These are phyloP conservation scores for Acanthochromis polyacanthus DNA, from an alignment of 2,113 vertebrate genomes.

Conservation along the genomic window DNA sequence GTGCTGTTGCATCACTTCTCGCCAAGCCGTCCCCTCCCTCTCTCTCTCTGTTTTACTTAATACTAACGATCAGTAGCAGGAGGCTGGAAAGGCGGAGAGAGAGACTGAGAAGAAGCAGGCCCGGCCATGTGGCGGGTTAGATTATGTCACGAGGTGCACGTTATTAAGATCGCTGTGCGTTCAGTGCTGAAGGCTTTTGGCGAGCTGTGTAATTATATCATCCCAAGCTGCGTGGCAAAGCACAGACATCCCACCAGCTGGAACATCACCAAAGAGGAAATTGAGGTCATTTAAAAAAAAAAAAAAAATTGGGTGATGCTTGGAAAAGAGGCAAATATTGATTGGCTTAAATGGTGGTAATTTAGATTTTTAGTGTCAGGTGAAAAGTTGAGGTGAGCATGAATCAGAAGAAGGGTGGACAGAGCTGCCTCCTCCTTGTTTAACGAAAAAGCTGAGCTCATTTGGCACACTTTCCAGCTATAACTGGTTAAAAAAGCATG, in stretches of 20 bases:
- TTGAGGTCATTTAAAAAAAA: constrained; percentile 36
- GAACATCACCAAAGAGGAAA: constrained; percentile 20
- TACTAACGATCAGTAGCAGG: constrained; percentile 50
- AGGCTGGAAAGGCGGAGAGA: constrained; percentile 10
- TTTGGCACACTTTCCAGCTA: constrained; percentile 11
- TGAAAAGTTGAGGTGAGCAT: constrained; percentile 15
- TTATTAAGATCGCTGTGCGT: constrained; percentile 49
- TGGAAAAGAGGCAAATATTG: constrained; percentile 25
- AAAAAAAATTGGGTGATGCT: no score
- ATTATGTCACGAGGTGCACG: constrained; percentile 56
- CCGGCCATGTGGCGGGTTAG: constrained; percentile 50
- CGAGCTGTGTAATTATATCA: constrained; percentile 46
- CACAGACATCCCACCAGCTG: constrained; percentile 34
- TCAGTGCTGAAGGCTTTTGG: constrained; percentile 37
- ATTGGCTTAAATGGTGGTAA: constrained; percentile 17
- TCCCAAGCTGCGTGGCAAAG: constrained; percentile 28
- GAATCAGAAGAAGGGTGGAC: constrained; percentile 34
- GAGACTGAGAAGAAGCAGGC: constrained; percentile 48
- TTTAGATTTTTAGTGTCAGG: constrained; percentile 10
- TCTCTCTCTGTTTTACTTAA: background rate
- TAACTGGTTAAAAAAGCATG: constrained; percentile 1
- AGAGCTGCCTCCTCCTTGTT: background rate
- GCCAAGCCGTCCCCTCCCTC: background rate
- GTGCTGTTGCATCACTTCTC: constrained; percentile 51
- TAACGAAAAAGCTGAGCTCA: background rate